A percentile compares a stretch with the other conserved stretches of the same genome.
Evolutionary conservation across 2,797 vertebrate genomes (phyloP).

Genomic region (Pyrrhura leucotis): DNA sequence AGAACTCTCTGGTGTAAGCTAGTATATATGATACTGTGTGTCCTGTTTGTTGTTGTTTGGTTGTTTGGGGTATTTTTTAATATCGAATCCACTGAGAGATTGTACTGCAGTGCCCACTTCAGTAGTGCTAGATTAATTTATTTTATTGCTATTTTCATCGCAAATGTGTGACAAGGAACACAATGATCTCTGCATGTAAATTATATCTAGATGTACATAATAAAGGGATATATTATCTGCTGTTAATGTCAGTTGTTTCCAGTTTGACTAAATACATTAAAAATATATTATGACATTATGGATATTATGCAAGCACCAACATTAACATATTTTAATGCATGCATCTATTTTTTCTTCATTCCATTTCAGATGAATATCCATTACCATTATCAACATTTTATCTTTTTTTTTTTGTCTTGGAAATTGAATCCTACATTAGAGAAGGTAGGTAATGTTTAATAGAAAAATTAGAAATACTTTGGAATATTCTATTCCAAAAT

Average conservation of each 20-base stretch:
- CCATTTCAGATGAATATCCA: slow-evolving; percentile 74
- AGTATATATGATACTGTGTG: not conserved
- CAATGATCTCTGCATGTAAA: slow-evolving; percentile 67
- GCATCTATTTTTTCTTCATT: slow-evolving; percentile 58
- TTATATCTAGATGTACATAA: slow-evolving; percentile 44
- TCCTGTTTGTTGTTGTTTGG: not conserved
- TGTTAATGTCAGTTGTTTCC: slow-evolving; percentile 71
- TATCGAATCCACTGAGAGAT: not conserved
- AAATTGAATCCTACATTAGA: slow-evolving; percentile 73
- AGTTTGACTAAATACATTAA: slow-evolving; percentile 77
- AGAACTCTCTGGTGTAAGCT: not conserved
- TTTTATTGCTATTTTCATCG: slow-evolving; percentile 53
- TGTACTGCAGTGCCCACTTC: not conserved
- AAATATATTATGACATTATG: slow-evolving; percentile 74
- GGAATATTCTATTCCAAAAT: not conserved
- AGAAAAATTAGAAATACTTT: slow-evolving; percentile 63
- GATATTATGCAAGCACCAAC: slow-evolving; percentile 63
- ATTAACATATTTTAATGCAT: slow-evolving; percentile 73
- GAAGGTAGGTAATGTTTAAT: slow-evolving; percentile 64
- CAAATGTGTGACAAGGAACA: slow-evolving; percentile 52
- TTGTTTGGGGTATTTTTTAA: not conserved
- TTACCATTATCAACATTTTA: slow-evolving; percentile 70
- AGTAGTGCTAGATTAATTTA: slow-evolving; percentile 37
- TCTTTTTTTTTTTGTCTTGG: slow-evolving; percentile 36
- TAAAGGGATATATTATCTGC: slow-evolving; percentile 69